phyloP scores from a whole-genome alignment of 2,797 vertebrate species.

The Staurois parvus region DNA sequence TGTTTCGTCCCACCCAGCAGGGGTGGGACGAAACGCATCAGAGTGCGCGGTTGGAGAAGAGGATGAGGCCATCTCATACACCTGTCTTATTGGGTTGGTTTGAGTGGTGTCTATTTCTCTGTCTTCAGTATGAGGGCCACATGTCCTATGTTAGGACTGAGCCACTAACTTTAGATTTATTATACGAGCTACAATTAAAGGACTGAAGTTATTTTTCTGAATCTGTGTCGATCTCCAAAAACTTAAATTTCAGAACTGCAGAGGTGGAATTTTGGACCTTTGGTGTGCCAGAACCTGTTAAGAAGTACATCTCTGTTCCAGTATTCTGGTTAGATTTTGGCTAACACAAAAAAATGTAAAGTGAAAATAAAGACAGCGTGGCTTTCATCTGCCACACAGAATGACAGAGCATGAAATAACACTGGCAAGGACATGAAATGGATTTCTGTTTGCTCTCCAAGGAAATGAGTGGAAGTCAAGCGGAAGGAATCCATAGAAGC shows the following conservation, averaged over 20 bases:
- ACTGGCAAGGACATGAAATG: slow-evolving; percentile 7
- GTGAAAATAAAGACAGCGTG: slow-evolving; percentile 1
- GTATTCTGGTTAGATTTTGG: not conserved
- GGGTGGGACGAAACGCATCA: too few species aligned
- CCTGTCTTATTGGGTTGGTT: too few species aligned
- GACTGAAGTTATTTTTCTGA: too few species aligned
- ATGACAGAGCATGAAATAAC: slow-evolving; percentile 5
- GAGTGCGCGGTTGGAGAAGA: too few species aligned
- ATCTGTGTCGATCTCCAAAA: too few species aligned
- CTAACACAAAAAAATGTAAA: slow-evolving; percentile 4
- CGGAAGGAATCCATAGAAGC: not conserved
- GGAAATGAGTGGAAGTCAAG: slow-evolving; percentile 33
- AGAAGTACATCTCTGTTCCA: not conserved
- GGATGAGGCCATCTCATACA: too few species aligned
- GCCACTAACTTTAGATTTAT: too few species aligned
- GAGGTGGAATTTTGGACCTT: not conserved
- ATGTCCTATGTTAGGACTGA: too few species aligned
- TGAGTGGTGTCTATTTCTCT: too few species aligned
- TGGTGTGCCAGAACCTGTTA: not conserved
- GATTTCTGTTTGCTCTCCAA: slow-evolving; percentile 17
- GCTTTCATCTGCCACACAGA: slow-evolving; percentile 25
- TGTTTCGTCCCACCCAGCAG: too few species aligned
- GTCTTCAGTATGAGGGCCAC: too few species aligned
- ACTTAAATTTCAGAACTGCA: not conserved
- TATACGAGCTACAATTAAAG: too few species aligned